Conservation (phyloP, 1,140 invertebrate genomes). For the Charaxes varanes region DNA sequence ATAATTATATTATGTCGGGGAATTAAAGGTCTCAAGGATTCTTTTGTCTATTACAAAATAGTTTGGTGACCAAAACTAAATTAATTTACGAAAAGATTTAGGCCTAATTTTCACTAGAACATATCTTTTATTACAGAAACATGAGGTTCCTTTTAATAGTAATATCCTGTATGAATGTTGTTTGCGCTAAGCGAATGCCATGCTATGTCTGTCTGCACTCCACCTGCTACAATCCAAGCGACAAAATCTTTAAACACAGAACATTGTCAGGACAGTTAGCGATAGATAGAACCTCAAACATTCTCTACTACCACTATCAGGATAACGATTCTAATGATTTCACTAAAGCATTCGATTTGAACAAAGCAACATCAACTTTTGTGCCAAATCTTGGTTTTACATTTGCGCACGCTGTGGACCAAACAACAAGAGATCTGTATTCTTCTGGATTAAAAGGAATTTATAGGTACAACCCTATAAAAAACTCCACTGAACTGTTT, state of each 20-base stretch:
- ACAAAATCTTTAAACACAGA: constrained; percentile 29
- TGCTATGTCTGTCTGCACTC: constrained; percentile 46
- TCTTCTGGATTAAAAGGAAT: constrained; percentile 38
- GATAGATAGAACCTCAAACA: constrained; percentile 38
- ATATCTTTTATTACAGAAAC: constrained; percentile 15
- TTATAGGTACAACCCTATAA: constrained; percentile 33
- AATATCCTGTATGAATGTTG: no score
- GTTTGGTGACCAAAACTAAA: no score
- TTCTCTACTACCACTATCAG: constrained; percentile 47
- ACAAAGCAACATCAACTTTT: constrained; percentile 27
- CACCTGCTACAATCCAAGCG: constrained; percentile 30
- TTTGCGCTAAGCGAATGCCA: constrained; percentile 10
- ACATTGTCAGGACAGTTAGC: constrained; percentile 47
- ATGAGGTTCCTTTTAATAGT: constrained; percentile 26
- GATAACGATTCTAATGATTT: constrained; percentile 28
- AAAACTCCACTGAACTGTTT: constrained; percentile 26
- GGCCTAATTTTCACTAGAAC: no score
- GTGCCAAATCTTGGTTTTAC: constrained; percentile 38
- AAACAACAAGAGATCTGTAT: constrained; percentile 34
- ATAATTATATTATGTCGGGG: no score
- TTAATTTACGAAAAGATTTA: no score
- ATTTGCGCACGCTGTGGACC: constrained; percentile 42
- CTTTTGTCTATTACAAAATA: no score
- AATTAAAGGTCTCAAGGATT: no score
- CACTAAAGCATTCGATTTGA: constrained; percentile 40